These are phyloP conservation scores for Tenrec ecaudatus DNA, from an alignment of 2,113 vertebrate genomes.

Conservation along the genomic window DNA sequence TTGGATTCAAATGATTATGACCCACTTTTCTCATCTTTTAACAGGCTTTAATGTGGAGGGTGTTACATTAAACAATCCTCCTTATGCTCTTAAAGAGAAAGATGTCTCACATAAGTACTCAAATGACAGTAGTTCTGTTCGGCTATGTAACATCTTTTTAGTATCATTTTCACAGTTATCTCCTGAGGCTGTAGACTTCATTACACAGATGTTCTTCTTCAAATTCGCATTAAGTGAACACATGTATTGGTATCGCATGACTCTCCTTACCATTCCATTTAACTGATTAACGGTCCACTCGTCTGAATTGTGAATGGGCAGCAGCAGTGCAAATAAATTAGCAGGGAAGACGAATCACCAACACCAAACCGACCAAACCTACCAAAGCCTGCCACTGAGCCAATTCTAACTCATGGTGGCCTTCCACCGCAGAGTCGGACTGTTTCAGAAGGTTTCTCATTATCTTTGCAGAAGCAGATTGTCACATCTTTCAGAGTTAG, in stretches of 20 bases:
- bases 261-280: not conserved
- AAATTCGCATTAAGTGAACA: not conserved
- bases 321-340: not conserved
- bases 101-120: conserved; percentile 37
- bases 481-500: not conserved
- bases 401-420: not conserved
- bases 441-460: not conserved
- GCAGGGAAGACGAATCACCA: not conserved
- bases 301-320: not conserved
- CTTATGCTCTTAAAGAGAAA: conserved; percentile 50
- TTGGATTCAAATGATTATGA: conserved; percentile 45
- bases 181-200: not conserved
- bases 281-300: not conserved
- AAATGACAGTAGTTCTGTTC: conserved; percentile 28
- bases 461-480: not conserved
- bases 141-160: not conserved
- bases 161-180: conserved; percentile 2
- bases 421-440: not conserved
- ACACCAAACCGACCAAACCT: not conserved
- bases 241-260: not conserved
- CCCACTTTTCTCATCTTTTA: conserved; percentile 45
- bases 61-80: conserved; percentile 25
- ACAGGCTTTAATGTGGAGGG: not conserved
- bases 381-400: no score
- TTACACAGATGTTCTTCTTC: not conserved